phyloP scores from a whole-genome alignment of 2,113 vertebrate species.

The Garra rufa region DNA sequence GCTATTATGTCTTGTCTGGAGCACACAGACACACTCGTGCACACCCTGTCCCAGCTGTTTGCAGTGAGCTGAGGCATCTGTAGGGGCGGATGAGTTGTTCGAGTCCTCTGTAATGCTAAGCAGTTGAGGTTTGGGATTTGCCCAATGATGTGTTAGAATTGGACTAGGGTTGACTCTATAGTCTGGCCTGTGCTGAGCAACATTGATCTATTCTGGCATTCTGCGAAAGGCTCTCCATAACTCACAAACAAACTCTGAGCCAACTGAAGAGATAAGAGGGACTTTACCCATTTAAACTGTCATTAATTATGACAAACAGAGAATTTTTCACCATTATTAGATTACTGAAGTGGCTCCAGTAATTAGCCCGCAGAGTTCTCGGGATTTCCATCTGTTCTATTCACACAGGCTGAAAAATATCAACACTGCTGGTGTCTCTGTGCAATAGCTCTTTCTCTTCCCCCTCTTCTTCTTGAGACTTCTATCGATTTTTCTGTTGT shows the following conservation, averaged over 20 bases:
- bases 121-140: conserved; percentile 39
- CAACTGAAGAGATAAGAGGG: conserved; percentile 11
- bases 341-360: conserved; percentile 55
- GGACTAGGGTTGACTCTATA: conserved; percentile 22
- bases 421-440: not conserved
- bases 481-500: conserved; percentile 25
- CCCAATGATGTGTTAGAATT: conserved; percentile 28
- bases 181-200: conserved; percentile 22
- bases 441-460: conserved; percentile 17
- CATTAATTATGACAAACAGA: conserved; percentile 42
- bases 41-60: conserved; percentile 4
- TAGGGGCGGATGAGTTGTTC: conserved; percentile 7
- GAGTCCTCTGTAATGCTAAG: conserved; percentile 23
- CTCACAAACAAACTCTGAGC: not conserved
- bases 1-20: conserved; percentile 35
- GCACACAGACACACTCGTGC: conserved; percentile 7
- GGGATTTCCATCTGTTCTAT: conserved; percentile 46
- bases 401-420: conserved; percentile 10
- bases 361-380: conserved; percentile 49
- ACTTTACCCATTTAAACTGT: conserved; percentile 11
- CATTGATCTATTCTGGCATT: conserved; percentile 22
- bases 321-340: conserved; percentile 56
- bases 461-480: not conserved
- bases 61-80: not conserved
- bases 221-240: not conserved